phyloP scores from a whole-genome alignment of 2,113 vertebrate species.

The Eclectus roratus region DNA sequence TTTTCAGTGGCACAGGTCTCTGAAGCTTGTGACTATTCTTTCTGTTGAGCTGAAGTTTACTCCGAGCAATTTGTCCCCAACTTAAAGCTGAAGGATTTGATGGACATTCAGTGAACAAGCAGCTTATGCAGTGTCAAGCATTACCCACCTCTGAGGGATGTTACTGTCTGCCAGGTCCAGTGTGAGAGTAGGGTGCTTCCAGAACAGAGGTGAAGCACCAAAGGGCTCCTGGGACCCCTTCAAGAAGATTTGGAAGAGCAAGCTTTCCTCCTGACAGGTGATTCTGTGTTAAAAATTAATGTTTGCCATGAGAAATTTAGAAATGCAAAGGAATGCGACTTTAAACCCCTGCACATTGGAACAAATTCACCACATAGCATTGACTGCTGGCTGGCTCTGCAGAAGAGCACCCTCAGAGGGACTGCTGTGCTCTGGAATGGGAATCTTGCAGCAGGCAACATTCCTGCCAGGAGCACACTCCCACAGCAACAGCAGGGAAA shows the following conservation, averaged over 20 bases:
- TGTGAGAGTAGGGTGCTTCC: neutral
- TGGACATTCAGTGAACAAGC: rapidly evolving
- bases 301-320: neutral
- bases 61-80: neutral
- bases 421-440: neutral
- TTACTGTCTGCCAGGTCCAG: neutral
- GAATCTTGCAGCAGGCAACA: neutral
- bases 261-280: neutral
- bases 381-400: neutral
- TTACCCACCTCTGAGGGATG: neutral
- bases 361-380: neutral
- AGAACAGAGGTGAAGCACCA: neutral
- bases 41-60: neutral
- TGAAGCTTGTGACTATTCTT: neutral
- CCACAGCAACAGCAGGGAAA: neutral
- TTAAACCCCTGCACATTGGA: neutral
- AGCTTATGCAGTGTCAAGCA: neutral
- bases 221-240: neutral
- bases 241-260: neutral
- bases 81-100: neutral
- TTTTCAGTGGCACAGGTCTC: neutral
- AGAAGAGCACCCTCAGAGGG: neutral
- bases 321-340: neutral
- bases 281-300: neutral
- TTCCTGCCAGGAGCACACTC: neutral